Evolutionary conservation across 2,113 vertebrate genomes (phyloP).

Genomic region (Chelonoidis abingdonii): DNA sequence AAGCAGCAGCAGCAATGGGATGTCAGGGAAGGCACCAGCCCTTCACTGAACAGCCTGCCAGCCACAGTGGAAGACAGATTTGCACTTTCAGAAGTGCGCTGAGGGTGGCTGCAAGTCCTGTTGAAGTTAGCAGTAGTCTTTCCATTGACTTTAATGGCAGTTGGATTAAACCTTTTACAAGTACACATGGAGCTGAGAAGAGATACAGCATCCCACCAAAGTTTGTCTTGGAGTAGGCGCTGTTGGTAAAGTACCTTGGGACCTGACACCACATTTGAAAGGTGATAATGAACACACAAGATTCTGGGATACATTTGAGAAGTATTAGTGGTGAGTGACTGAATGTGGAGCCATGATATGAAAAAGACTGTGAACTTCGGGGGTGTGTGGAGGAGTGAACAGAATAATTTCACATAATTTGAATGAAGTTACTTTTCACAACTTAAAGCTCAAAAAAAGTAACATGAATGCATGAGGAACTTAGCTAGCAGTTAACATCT

Average conservation of each 20-base stretch:
- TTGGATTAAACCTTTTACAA: not conserved
- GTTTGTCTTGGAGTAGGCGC: not conserved
- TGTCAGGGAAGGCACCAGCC: not conserved
- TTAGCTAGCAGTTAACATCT: not conserved
- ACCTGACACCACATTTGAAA: rapidly evolving
- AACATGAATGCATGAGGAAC: not conserved
- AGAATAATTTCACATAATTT: not conserved
- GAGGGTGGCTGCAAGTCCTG: not conserved
- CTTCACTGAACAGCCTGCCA: not conserved
- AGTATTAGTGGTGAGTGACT: not conserved
- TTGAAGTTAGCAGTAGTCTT: not conserved
- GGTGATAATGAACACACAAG: rapidly evolving
- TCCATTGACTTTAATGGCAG: not conserved
- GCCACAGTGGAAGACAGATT: not conserved
- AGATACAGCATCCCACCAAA: not conserved
- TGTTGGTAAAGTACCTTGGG: not conserved
- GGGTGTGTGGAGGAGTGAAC: not conserved
- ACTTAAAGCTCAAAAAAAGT: not conserved
- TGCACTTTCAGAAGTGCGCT: not conserved
- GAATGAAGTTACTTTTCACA: not conserved
- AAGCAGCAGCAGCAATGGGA: not conserved
- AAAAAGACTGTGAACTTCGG: not conserved
- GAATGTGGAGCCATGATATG: not conserved
- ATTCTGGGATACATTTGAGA: not conserved
- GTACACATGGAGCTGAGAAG: not conserved